These are phyloP conservation scores for Eupithecia centaureata DNA, from an alignment of 2,888 invertebrate species.

Conservation along the genomic window DNA sequence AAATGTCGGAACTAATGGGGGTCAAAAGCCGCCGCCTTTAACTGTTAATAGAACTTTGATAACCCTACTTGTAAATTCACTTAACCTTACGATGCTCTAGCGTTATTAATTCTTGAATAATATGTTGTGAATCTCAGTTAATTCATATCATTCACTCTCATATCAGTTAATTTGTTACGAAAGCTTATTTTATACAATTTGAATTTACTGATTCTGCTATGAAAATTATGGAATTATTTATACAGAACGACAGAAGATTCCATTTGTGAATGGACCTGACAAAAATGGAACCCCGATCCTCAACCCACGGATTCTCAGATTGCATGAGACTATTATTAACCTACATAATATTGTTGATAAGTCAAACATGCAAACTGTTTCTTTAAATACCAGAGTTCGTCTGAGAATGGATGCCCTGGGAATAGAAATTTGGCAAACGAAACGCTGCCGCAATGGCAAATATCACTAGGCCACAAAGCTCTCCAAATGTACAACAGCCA, in stretches of 20 bases:
- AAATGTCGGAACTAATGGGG: slow-evolving; percentile 31
- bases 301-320: slow-evolving; percentile 16
- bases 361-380: slow-evolving; percentile 17
- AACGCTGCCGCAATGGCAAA: slow-evolving; percentile 62
- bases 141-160: no score
- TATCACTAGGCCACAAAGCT: slow-evolving; percentile 75
- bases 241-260: slow-evolving; percentile 29
- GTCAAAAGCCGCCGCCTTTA: slow-evolving; percentile 12
- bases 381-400: slow-evolving; percentile 67
- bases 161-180: not conserved
- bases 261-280: slow-evolving; percentile 26
- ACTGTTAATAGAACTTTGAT: slow-evolving; percentile 15
- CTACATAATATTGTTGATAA: slow-evolving; percentile 1
- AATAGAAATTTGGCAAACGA: slow-evolving; percentile 73
- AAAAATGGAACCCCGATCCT: slow-evolving; percentile 23
- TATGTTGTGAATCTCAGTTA: not conserved
- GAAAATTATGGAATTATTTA: not conserved
- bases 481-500: slow-evolving; percentile 48
- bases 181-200: not conserved
- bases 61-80: not conserved
- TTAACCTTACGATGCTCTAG: not conserved
- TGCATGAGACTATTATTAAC: slow-evolving; percentile 2
- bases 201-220: not conserved
- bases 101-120: not conserved
- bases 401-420: slow-evolving; percentile 63